Percentiles rank a stretch among this genome's conserved stretches.
phyloP scores from a whole-genome alignment of 2,113 vertebrate genomes.

The Callorhinus ursinus region DNA sequence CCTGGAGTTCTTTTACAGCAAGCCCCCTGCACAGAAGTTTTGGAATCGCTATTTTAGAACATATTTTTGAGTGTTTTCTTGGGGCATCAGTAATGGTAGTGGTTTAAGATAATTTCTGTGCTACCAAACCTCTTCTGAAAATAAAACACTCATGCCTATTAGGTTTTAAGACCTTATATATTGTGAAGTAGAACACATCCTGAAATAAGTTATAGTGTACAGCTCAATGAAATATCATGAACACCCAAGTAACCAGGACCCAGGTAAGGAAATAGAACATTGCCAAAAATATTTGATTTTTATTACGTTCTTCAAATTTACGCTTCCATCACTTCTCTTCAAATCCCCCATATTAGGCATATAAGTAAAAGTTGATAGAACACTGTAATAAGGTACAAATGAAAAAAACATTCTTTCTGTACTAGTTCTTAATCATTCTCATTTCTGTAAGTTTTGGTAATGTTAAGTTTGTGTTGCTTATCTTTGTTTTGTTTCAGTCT shows the following conservation, averaged over 20 bases:
- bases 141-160: background rate
- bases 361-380: background rate
- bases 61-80: background rate
- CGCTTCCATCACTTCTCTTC: background rate
- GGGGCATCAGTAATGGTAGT: background rate
- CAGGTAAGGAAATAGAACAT: background rate
- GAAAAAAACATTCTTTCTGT: background rate
- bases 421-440: background rate
- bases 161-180: background rate
- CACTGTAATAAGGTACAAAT: background rate
- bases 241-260: background rate
- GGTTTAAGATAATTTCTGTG: constrained; percentile 40
- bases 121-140: background rate
- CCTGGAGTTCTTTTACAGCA: background rate
- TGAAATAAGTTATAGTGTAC: background rate
- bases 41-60: constrained; percentile 23
- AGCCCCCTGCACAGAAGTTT: background rate
- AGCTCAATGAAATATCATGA: background rate
- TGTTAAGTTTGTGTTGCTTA: constrained; percentile 62
- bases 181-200: background rate
- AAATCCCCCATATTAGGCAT: background rate
- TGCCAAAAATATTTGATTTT: constrained; percentile 6
- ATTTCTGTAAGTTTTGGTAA: background rate
- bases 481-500: constrained; percentile 65
- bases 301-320: background rate